Conservation (phyloP, 2,113 vertebrate species). For the Sclerurus mexicanus region DNA sequence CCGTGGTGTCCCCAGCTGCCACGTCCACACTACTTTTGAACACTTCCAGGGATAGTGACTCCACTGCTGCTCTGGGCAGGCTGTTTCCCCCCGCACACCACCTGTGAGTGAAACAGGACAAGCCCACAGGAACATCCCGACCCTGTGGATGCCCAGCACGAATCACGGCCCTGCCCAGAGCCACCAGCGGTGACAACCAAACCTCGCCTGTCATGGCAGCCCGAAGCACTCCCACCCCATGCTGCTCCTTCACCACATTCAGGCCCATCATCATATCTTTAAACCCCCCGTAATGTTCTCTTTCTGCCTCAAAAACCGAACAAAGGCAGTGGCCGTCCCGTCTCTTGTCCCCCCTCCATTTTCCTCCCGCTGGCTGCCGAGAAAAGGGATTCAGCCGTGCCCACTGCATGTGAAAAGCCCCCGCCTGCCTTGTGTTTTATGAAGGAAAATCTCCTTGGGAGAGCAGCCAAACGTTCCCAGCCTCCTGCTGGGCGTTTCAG, state of each 20-base stretch:
- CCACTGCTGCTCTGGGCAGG: neutral
- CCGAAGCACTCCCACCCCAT: neutral
- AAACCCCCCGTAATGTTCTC: neutral
- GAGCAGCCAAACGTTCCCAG: constrained; percentile 57
- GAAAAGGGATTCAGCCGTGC: constrained; percentile 38
- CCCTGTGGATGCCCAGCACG: neutral
- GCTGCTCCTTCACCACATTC: neutral
- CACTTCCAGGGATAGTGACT: neutral
- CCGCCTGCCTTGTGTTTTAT: constrained; percentile 17
- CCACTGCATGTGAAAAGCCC: constrained; percentile 11
- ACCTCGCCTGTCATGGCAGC: neutral
- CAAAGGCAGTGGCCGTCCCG: neutral
- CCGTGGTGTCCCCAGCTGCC: neutral
- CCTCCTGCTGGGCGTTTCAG: constrained; percentile 51
- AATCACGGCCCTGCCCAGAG: neutral
- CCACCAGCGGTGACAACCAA: neutral
- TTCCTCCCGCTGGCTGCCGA: constrained; percentile 22
- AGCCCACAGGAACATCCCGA: neutral
- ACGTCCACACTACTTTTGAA: neutral
- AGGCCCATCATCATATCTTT: neutral
- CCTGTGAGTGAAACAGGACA: neutral
- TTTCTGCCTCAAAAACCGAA: neutral
- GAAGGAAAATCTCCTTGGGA: constrained; percentile 59
- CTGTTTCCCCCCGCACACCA: neutral
- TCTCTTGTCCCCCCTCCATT: neutral